Evolutionary conservation across 2,113 vertebrate species (phyloP), one percentile per base, ranked within the genome.

Genomic region (Prunella himalayana): DNA sequence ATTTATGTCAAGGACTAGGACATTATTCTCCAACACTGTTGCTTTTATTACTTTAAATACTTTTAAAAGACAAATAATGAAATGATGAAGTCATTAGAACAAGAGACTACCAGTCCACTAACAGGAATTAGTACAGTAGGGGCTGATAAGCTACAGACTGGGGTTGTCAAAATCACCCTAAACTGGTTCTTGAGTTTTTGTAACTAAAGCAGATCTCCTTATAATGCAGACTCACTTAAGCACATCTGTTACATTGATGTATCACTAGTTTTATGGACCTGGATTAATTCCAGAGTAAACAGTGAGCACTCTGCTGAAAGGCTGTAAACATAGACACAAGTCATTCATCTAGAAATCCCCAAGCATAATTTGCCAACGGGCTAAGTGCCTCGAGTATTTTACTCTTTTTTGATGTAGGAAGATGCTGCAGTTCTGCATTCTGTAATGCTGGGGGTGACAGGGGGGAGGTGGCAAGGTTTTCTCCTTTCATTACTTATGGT

Each of bases 201-300:
- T n/a, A 73, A 71, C 44, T 42, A 33, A 84, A 68, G 61, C 19
- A 69, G 94, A 64, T 96, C 35, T 9, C 88, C 93, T 95, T 90
- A 61, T 42, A 81, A 87, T 73, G 64, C 75, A 59, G 45, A 91
- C 39, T 92, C 31, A 45, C 85, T 94, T 96, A 82, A 89, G 92
- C 92, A 72, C 87, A 73, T 95, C 86, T 92, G 91, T 82, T 91
- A 35, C 30, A 5, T 82, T 94, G 95, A 95, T 94, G 60, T 95
- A 95, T 94, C 93, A 73, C 83, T 96, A 71, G 84, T 96, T 97
- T 97, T 93, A 96, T 93, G 85, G 84, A 54, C 71, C 94, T 97
- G 96, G 94, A 97, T 96, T 97, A 95, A 96, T 97, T 97, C 97
- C 95, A 97, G 84, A 94, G 92, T 95, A 98, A 98, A 97, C 88